Conservation (phyloP, 2,113 vertebrate genomes). For the Butastur rufipennis region DNA sequence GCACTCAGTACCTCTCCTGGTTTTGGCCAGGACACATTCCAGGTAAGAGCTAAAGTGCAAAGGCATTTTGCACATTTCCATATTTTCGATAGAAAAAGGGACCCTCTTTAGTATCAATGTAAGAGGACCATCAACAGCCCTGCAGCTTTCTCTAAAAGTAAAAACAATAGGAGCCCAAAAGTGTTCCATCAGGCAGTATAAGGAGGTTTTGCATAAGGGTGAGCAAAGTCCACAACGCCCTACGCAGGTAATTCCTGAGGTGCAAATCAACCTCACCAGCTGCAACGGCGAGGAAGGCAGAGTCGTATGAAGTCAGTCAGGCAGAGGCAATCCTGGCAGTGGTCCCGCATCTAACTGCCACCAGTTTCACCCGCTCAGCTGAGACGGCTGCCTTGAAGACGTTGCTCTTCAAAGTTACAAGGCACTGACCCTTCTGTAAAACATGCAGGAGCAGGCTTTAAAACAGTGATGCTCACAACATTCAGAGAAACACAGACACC, state of each 20-base stretch:
- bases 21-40: not conserved
- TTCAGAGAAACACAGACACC: not conserved
- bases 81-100: not conserved
- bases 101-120: not conserved
- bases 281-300: not conserved
- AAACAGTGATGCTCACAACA: not conserved
- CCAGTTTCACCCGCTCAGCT: not conserved
- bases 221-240: not conserved
- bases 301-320: not conserved
- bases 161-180: not conserved
- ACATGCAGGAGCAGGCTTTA: not conserved
- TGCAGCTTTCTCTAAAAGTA: not conserved
- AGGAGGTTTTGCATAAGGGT: not conserved
- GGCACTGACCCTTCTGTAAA: not conserved
- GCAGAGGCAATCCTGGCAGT: not conserved
- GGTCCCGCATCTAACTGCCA: not conserved
- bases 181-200: not conserved
- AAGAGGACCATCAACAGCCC: not conserved
- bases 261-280: not conserved
- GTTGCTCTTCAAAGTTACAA: not conserved
- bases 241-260: accelerated
- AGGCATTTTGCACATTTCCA: not conserved
- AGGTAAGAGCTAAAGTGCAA: not conserved
- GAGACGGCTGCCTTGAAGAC: not conserved
- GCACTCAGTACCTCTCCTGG: not conserved